Base-by-base conservation (phyloP, 2,113 vertebrate species). In the Mola mola region DNA sequence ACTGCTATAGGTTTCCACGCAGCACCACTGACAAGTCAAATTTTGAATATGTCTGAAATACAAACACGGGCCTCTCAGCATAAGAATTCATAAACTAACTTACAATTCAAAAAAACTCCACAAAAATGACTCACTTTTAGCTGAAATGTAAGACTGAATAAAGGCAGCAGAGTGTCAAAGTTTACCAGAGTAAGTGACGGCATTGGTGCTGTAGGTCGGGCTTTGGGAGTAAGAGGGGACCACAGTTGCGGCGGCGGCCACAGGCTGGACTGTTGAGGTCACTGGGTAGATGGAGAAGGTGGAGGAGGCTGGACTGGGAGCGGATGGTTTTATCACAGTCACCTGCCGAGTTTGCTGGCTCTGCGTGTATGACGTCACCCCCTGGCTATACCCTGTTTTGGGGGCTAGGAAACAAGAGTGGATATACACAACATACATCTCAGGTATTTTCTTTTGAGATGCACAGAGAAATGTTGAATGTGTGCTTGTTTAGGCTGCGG, bases 251-350 rank as follows among this genome's bases (percentile, higher is more conserved):
- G 94, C 95, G 4, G 94, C 95, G 1, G 95, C 96, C 13, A 95
- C 94, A 0, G 96, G 96, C 76, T 98, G 96, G 61, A 98, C 96
- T 11, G 95, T 94, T 16, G 97, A 98, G 31, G 96, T 98, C 50
- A 98, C 96, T 0, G 97, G 97, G 90, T 98, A 99, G 83, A 99
- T 96, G 59, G 97, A 97, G 88, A 98, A 99, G 0, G 97, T 97
- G 2, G 96, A 97, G 0, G 97, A 95, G 52, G 94, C 96, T 19
- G 95, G 95, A 89, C 94, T 97, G 47, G 95, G 96, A 24, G 94
- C 95, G 19, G 97, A 95, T 66, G 96, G 96, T 73, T 99, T 99
- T 84, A 99, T 98, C 77, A 96, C 96, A 11, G 97, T 98, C 81
- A 99, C 97, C 88, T 99, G 97, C 1, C 97, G 93, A 42, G 94